A percentile compares a stretch with the other conserved stretches of the same genome.
Conservation (phyloP, 1,140 invertebrate genomes). For the Wiebesia pumilae region DNA sequence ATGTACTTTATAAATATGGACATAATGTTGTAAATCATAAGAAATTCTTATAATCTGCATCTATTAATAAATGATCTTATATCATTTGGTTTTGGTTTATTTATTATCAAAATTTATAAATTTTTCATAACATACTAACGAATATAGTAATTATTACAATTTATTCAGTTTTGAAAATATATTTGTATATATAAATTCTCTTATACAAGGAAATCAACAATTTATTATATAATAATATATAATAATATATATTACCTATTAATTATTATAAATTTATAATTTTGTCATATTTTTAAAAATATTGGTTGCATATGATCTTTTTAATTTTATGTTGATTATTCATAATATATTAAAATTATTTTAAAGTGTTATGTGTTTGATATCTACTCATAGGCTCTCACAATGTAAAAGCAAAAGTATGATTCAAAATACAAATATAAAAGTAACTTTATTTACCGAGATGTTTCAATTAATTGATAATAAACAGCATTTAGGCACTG, state of each 20-base stretch:
- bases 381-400: background rate
- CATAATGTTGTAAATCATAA: background rate
- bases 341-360: no score
- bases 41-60: background rate
- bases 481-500: no score
- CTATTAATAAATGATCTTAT: background rate
- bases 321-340: no score
- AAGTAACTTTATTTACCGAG: background rate
- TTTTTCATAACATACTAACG: background rate
- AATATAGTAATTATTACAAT: background rate
- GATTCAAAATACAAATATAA: background rate
- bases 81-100: background rate
- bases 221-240: no score
- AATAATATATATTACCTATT: no score
- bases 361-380: background rate
- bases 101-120: background rate
- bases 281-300: no score
- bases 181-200: background rate
- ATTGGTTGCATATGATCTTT: no score
- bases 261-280: no score
- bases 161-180: background rate
- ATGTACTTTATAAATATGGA: background rate
- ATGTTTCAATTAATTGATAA: background rate
- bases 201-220: no score
- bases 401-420: background rate